Base-by-base conservation (phyloP, 2,888 invertebrate genomes). In the Coelopa pilipes region DNA sequence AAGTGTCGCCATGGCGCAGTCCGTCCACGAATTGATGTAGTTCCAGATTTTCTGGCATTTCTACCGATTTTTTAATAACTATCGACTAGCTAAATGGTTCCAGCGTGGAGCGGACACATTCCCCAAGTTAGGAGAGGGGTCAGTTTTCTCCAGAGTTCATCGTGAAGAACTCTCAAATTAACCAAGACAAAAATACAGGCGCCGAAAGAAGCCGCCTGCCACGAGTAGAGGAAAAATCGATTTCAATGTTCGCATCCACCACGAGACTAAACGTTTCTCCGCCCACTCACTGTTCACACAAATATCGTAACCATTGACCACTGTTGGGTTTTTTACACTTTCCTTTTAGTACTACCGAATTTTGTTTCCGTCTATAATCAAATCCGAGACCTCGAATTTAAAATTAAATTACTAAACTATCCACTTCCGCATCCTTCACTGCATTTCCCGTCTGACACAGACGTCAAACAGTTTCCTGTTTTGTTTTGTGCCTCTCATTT, bases 21-120 rank as follows among this genome's bases (percentile, higher is more conserved):
- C 89, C 89, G 78, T 93, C 93, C 69, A 94, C 94, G 76, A 95
- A 90, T 82, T 94, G 93, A 87, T 94, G 94, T 73, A 95, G 89
- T 88, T 95, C 95, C 80, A 94, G 88, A 84, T 93, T 92, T 86
- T 94, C 94, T 72, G 93, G 90, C 93, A 94, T 94, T 75, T 55
- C 79, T 47, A 34, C 21, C 49, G 21, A 10, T 34, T 34, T 7
- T 34, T 7, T 34, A 34, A 34, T 21, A 15, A 24, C 21, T 2
- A 24, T 10, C 1, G 13, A 24, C 13, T 11, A 46, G 11, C n/a
- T 45, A 1, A n/a, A 63, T 47, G 4, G 1, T 2, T 34, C 4
- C 34, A 34, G 34, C 4, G 7, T 34, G 34, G 34, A 34, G 7
- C 34, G 34, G 34, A 34, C 34, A 7, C 34, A 45, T 62, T 21